These are phyloP conservation scores for Anser cygnoides DNA, from an alignment of 2,113 vertebrate genomes.

Conservation along the genomic window DNA sequence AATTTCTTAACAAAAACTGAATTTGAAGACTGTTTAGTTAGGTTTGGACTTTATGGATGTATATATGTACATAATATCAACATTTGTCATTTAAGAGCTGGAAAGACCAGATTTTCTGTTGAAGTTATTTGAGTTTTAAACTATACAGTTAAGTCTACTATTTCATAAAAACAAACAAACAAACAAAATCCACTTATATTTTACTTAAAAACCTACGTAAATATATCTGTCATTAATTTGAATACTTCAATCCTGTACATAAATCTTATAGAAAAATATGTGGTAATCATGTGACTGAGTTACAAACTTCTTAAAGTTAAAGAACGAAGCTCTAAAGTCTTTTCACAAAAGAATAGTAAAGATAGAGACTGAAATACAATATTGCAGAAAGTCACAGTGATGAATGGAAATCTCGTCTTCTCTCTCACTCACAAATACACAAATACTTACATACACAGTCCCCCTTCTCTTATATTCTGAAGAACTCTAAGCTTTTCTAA, in stretches of 20 bases:
- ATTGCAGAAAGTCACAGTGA: background rate
- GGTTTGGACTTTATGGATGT: background rate
- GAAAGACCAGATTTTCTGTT: background rate
- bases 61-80: background rate
- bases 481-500: conserved; percentile 45
- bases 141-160: background rate
- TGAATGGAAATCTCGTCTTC: background rate
- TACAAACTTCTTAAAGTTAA: background rate
- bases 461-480: background rate
- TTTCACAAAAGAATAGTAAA: background rate
- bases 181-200: background rate
- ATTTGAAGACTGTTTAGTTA: background rate
- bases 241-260: background rate
- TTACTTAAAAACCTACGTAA: background rate
- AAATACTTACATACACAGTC: background rate
- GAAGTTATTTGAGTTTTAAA: background rate
- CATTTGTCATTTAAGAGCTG: background rate
- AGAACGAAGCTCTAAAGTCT: background rate
- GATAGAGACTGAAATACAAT: background rate
- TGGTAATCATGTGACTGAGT: background rate
- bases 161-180: background rate
- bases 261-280: background rate
- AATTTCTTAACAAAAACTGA: background rate
- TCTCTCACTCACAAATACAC: background rate
- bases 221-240: background rate